phyloP scores from a whole-genome alignment of 1,140 invertebrate species.

The Achroia grisella region DNA sequence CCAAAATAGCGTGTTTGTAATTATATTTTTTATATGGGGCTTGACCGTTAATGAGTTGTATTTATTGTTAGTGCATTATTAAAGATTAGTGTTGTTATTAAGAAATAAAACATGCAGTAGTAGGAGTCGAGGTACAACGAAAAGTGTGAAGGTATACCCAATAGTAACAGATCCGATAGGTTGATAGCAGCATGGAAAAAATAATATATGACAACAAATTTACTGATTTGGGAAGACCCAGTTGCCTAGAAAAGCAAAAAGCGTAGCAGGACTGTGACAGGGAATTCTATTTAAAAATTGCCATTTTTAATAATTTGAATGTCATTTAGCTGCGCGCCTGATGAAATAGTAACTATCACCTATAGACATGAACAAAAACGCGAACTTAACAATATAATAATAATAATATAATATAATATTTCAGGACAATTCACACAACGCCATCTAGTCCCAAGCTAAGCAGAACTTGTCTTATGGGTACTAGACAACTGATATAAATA shows the following conservation, averaged over 20 bases:
- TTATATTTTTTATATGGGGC: constrained; percentile 69
- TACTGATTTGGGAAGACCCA: constrained; percentile 10
- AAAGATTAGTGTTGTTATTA: constrained; percentile 25
- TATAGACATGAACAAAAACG: too few relatives aligned
- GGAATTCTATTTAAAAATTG: too few relatives aligned
- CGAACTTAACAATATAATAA: too few relatives aligned
- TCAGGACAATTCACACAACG: too few relatives aligned
- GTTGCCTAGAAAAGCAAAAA: not conserved
- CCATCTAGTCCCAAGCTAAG: too few relatives aligned
- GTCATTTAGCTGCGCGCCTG: too few relatives aligned
- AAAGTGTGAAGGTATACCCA: constrained; percentile 50
- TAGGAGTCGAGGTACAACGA: constrained; percentile 20
- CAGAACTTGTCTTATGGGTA: too few relatives aligned
- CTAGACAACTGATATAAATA: too few relatives aligned
- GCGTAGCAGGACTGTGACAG: not conserved
- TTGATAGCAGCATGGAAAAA: constrained; percentile 70
- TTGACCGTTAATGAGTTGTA: constrained; percentile 60
- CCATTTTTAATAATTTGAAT: too few relatives aligned
- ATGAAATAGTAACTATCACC: too few relatives aligned
- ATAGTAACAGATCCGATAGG: constrained; percentile 64
- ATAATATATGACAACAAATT: constrained; percentile 67
- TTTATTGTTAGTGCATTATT: constrained; percentile 59
- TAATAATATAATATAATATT: too few relatives aligned
- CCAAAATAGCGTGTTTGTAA: constrained; percentile 69
- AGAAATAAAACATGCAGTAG: constrained; percentile 39